Evolutionary conservation across 2,888 invertebrate genomes (phyloP).

Genomic region (Cremastobaeus sp.): DNA sequence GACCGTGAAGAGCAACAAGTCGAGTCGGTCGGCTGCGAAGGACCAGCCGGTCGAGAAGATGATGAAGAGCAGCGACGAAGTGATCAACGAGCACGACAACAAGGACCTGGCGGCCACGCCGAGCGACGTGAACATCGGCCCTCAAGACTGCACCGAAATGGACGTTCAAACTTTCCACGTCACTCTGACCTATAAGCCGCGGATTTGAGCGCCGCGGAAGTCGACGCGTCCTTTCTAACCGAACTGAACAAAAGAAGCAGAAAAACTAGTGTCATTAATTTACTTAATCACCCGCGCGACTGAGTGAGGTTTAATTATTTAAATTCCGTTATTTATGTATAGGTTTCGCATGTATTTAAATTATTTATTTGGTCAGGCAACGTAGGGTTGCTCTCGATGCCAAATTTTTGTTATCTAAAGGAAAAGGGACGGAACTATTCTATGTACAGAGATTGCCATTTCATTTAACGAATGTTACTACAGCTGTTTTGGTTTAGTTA

Average conservation of each 20-base stretch:
- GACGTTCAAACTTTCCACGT: slow-evolving; percentile 80
- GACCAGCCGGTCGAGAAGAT: slow-evolving; percentile 71
- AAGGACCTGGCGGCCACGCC: slow-evolving; percentile 62
- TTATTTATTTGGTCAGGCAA: slow-evolving; percentile 23
- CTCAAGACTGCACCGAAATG: slow-evolving; percentile 79
- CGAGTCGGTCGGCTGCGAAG: slow-evolving; percentile 64
- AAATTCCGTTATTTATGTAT: slow-evolving; percentile 32
- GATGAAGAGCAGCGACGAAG: slow-evolving; percentile 69
- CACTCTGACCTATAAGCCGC: slow-evolving; percentile 80
- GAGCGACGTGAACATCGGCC: slow-evolving; percentile 67
- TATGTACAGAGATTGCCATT: slow-evolving; percentile 3
- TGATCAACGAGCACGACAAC: slow-evolving; percentile 64
- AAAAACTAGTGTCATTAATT: slow-evolving; percentile 3
- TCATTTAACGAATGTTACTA: too few species aligned
- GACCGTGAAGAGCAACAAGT: slow-evolving; percentile 70
- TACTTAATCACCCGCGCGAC: slow-evolving; percentile 12
- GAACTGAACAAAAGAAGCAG: background rate
- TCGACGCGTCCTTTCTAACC: slow-evolving; percentile 20
- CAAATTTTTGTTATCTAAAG: background rate
- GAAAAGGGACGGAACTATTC: slow-evolving; percentile 7
- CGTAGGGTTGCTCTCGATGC: background rate
- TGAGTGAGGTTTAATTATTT: slow-evolving; percentile 24
- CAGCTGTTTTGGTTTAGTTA: too few species aligned
- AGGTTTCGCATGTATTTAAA: slow-evolving; percentile 23
- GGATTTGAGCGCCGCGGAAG: slow-evolving; percentile 70